These are phyloP conservation scores for Tenthredo livida DNA, from an alignment of 2,888 invertebrate genomes.

Conservation along the genomic window DNA sequence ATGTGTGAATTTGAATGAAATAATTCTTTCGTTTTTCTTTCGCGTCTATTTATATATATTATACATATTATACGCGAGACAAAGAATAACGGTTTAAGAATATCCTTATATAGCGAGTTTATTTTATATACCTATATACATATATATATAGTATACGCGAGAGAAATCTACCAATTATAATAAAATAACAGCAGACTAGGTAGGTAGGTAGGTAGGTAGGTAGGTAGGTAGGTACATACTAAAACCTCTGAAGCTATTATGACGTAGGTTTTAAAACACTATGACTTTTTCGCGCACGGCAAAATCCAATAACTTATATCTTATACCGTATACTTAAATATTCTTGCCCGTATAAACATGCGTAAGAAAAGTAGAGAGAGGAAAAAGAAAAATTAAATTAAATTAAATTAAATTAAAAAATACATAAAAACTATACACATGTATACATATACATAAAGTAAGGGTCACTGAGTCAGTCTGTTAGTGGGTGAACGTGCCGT, in stretches of 20 bases:
- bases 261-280: neutral
- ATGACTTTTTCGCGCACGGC: neutral
- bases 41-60: neutral
- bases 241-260: neutral
- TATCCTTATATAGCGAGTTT: neutral
- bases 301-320: neutral
- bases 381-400: neutral
- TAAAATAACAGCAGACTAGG: slow-evolving; percentile 41
- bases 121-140: too few relatives aligned
- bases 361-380: slow-evolving; percentile 12
- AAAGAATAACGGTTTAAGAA: neutral
- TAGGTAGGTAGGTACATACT: neutral
- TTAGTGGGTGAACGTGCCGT: slow-evolving; percentile 47
- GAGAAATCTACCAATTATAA: slow-evolving; percentile 70
- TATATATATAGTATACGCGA: slow-evolving; percentile 1
- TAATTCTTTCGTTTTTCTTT: neutral
- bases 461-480: slow-evolving; percentile 48
- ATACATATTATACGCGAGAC: neutral
- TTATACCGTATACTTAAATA: neutral
- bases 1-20: too few relatives aligned
- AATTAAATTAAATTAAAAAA: neutral
- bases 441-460: neutral
- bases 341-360: neutral
- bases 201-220: neutral
- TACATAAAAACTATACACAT: neutral